Evolutionary conservation across 2,888 invertebrate species (phyloP), one percentile per base, ranked within the genome.

Genomic region (Pollenia griseotomentosa): DNA sequence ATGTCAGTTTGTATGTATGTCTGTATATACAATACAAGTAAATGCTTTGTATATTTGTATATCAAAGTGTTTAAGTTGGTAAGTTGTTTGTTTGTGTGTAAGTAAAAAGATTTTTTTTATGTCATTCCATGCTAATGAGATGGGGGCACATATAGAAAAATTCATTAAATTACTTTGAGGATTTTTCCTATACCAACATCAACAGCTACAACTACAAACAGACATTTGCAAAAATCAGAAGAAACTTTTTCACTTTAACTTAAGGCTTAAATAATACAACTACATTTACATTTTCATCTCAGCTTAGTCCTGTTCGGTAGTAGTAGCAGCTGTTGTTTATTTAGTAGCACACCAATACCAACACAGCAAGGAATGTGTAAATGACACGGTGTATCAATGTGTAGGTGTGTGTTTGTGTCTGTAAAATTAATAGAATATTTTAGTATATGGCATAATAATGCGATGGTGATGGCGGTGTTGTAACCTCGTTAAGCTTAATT

Each of bases 401-500:
- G n/a, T n/a, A n/a, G n/a, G n/a, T n/a, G n/a, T 78, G 11, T 70
- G 83, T 40, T 44, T 73, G 63, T 48, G 48, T 59, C 61, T 19
- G 12, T 61, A 23, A 59, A 74, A 59, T 71, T 83, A 82, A 70
- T 68, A 70, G 79, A 68, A 66, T 84, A 73, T 70, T 65, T 79
- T 83, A 55, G 73, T 65, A 53, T 33, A 9, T 46, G 19, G 63
- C 16, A 51, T 81, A 68, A 55, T 74, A 83, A 75, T 89, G 89
- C 66, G 90, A 83, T 88, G 85, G 80, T 89, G 91, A 91, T 92
- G 92, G 91, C 90, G 91, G 90, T 91, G 92, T 91, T 93, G 93
- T 93, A 93, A 93, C 93, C 92, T 93, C 93, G 93, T 93, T 93
- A 93, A 93, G 93, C 92, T 93, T 93, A 93, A 93, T 93, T 93